Evolutionary conservation across 2,113 vertebrate genomes (phyloP).

Genomic region (Cathartes aura): DNA sequence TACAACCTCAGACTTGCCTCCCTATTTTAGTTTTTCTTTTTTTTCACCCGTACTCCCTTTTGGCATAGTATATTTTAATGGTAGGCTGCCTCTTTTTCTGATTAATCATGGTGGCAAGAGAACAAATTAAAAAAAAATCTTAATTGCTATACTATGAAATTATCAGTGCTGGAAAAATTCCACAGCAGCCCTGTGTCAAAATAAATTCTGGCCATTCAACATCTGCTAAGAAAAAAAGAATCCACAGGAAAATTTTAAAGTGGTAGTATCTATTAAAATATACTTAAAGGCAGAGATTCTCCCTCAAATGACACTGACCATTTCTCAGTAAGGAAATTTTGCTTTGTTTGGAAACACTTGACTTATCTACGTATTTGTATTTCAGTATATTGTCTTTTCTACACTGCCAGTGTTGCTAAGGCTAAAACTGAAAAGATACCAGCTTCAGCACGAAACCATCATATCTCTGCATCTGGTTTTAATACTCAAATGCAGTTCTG

Average conservation of each 20-base stretch:
- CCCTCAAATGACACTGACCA: neutral
- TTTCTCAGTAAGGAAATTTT: neutral
- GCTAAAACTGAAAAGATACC: neutral
- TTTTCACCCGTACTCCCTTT: neutral
- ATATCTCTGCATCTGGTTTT: neutral
- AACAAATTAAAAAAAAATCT: neutral
- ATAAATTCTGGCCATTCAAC: neutral
- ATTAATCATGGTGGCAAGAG: constrained; percentile 41
- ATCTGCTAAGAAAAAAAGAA: neutral
- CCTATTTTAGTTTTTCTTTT: neutral
- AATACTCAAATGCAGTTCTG: neutral
- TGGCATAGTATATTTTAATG: constrained; percentile 13
- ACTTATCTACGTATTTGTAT: neutral
- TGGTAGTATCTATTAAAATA: neutral
- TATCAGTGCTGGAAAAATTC: constrained; percentile 20
- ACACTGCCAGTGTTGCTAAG: neutral
- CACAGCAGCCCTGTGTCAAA: neutral
- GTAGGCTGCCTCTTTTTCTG: constrained; percentile 30
- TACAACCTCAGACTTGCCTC: constrained; percentile 28
- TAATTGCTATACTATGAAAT: constrained; percentile 15
- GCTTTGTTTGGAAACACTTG: neutral
- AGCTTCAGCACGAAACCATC: neutral
- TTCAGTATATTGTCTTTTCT: neutral
- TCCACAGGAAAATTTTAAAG: neutral
- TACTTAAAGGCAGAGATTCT: neutral